Base-by-base conservation (phyloP, 1,140 invertebrate species). In the Akabosia matsudoensis region DNA sequence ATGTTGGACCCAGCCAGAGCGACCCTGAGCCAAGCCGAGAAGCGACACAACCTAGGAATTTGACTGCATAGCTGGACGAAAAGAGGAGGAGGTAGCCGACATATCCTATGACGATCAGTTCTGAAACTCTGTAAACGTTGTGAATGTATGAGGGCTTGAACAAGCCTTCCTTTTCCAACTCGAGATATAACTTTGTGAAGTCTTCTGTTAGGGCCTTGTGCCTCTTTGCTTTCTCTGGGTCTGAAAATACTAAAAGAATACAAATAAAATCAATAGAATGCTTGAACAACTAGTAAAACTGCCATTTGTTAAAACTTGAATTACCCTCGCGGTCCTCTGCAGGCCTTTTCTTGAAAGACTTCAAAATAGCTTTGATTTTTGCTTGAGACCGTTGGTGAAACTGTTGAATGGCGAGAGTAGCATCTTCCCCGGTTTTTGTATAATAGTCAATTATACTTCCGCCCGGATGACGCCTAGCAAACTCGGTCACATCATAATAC, bases 141-240 rank as follows among this genome's bases (percentile, higher is more conserved):
- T 80, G 78, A 73, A 33, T 37, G 51, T 75, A 77, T 0, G 75
- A 73, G 10, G 79, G 74, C 10, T 64, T 56, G 61, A 80, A 80
- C 34, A 75, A 54, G 26, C 79, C 79, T 56, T 80, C 79, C 22
- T 77, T 77, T 30, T 80, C 74, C 45, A 80, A 37, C 51, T 80
- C 77, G 37, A 77, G 52, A 61, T 80, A 80, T 3, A 80, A 34
- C 33, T 80, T 77, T 24, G 74, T 80, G 31, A 80, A 80, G 51
- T 80, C 79, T 45, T 73, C 74, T 16, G 78, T 77, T 14, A 80
- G 70, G 26, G 77, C 77, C 34, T 54, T 73, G 56, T 80, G 77
- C 18, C 73, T 31, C 26, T 75, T 74, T 31, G 75, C 28, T 56
- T 73, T 76, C 1, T 51, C 77, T 54, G 64, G 75, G 14, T 75